Conservation (phyloP, 2,113 vertebrate genomes). For the Mus pahari region DNA sequence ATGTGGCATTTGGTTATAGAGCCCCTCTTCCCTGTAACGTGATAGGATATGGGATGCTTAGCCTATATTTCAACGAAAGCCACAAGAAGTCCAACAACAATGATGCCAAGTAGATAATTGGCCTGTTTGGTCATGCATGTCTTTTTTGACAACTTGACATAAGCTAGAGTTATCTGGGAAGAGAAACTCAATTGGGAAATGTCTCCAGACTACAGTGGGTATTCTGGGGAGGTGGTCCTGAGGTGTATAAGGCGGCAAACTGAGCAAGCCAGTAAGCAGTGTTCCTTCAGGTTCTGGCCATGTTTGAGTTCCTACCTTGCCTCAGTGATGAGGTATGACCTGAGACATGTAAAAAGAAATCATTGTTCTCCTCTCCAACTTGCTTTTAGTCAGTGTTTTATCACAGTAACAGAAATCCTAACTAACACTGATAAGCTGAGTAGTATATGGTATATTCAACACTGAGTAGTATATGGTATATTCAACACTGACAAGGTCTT, state of each 20-base stretch:
- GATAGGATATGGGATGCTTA: not conserved
- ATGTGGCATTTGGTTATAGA: not conserved
- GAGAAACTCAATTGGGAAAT: not conserved
- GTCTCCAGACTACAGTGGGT: not conserved
- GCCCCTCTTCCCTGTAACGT: not conserved
- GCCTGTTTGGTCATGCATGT: not conserved
- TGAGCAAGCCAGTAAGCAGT: not conserved
- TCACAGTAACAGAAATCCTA: not conserved
- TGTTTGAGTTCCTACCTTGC: not conserved
- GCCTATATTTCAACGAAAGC: not conserved
- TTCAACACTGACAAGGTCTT: not conserved
- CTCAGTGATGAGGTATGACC: not conserved
- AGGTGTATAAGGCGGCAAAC: not conserved
- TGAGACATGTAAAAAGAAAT: not conserved
- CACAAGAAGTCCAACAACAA: not conserved
- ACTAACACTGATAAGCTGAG: not conserved
- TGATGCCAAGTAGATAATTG: not conserved
- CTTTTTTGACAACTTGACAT: not conserved
- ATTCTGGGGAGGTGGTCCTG: not conserved
- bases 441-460: not conserved
- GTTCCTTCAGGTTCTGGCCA: not conserved
- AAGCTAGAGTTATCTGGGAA: not conserved
- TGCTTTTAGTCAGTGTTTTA: not conserved
- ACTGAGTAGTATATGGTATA: not conserved
- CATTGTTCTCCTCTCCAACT: not conserved